A percentile compares a stretch with the other conserved stretches of the same genome.
Conservation (phyloP, 2,113 vertebrate genomes). For the Argyrosomus japonicus region DNA sequence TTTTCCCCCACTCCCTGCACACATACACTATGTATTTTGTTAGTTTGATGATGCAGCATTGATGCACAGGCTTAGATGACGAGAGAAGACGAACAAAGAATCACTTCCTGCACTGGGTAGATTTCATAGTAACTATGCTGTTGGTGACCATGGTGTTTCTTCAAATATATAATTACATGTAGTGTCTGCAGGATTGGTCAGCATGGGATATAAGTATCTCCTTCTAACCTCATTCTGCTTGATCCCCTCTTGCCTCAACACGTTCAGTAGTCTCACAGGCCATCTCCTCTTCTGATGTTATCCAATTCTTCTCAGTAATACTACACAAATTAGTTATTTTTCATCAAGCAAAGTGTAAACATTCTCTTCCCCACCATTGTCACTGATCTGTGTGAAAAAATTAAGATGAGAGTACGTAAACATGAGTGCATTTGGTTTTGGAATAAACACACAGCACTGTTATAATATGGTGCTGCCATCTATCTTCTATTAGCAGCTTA, state of each 20-base stretch:
- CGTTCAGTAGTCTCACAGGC: background rate
- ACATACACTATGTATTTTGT: background rate
- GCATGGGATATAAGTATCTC: background rate
- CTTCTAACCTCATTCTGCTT: background rate
- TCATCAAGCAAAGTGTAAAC: background rate
- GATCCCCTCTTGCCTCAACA: constrained; percentile 22
- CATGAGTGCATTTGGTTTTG: background rate
- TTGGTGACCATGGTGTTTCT: background rate
- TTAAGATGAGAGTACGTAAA: background rate
- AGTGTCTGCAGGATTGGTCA: constrained; percentile 5
- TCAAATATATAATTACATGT: background rate
- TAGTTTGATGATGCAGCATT: background rate
- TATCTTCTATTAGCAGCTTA: background rate
- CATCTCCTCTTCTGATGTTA: constrained; percentile 10
- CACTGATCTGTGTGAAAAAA: background rate
- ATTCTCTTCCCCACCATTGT: background rate
- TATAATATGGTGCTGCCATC: background rate
- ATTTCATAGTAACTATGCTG: background rate
- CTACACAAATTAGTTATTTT: background rate
- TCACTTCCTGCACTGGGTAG: constrained; percentile 18
- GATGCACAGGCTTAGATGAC: background rate
- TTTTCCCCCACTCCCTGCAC: background rate
- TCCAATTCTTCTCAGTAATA: background rate
- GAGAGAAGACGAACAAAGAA: background rate
- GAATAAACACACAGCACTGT: background rate